Conservation (phyloP, 2,113 vertebrate genomes). For the Azemiops feae region DNA sequence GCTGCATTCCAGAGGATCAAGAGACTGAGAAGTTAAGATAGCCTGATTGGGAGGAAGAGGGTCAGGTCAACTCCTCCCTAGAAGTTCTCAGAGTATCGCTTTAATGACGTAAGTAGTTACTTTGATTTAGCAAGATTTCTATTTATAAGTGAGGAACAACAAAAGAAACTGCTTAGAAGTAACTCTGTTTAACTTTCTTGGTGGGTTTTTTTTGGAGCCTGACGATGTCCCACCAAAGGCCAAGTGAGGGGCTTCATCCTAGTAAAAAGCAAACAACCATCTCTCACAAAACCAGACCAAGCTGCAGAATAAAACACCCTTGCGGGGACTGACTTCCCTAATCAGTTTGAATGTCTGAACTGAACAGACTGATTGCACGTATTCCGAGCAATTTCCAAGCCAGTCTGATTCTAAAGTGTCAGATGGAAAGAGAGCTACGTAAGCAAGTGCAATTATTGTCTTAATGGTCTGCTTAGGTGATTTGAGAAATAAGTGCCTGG, state of each 20-base stretch:
- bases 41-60: too few relatives aligned
- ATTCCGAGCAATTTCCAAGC: neutral
- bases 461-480: neutral
- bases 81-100: too few relatives aligned
- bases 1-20: too few relatives aligned
- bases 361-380: neutral
- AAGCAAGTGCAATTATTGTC: too few relatives aligned
- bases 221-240: neutral
- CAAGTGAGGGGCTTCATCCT: neutral
- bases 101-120: too few relatives aligned
- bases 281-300: neutral
- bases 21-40: too few relatives aligned
- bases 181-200: too few relatives aligned
- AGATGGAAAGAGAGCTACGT: neutral
- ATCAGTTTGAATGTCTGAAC: neutral
- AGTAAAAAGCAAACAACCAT: neutral
- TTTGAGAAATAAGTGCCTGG: neutral
- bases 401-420: neutral
- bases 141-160: too few relatives aligned
- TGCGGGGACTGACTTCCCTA: neutral
- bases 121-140: too few relatives aligned
- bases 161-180: too few relatives aligned
- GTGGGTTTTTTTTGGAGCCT: too few relatives aligned
- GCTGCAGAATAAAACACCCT: neutral
- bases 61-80: too few relatives aligned